Conservation (phyloP, 2,797 vertebrate genomes). For the Sphenopsis melanotis region DNA sequence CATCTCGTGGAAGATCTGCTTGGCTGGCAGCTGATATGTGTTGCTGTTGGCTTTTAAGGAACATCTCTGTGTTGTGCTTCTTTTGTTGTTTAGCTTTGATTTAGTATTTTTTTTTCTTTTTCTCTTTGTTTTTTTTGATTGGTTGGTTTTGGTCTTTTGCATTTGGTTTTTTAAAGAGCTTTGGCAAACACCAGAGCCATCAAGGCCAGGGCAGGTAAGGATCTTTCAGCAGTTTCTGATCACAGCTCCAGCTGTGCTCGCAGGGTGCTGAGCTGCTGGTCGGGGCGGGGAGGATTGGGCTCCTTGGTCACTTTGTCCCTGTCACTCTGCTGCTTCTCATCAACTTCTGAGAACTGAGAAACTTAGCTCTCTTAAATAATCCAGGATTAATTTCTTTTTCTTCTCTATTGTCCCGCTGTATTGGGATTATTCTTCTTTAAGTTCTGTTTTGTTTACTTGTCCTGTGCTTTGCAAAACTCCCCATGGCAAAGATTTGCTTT, state of each 20-base stretch:
- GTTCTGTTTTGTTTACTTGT: neutral
- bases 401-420: accelerated
- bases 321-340: neutral
- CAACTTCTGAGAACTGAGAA: neutral
- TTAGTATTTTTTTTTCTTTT: neutral
- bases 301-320: neutral
- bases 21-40: neutral
- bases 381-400: neutral
- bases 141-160: neutral
- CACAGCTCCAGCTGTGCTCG: neutral
- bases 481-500: neutral
- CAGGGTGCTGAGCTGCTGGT: neutral
- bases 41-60: slow-evolving; percentile 28
- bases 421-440: neutral
- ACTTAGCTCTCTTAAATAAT: neutral
- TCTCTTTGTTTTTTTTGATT: neutral
- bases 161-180: neutral
- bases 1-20: slow-evolving; percentile 17
- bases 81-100: neutral
- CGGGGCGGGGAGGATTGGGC: neutral
- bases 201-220: slow-evolving; percentile 60
- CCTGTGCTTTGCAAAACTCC: neutral
- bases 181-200: slow-evolving; percentile 13
- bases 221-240: neutral
- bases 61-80: neutral